phyloP scores from a whole-genome alignment of 2,888 invertebrate genomes.

The Herminia tarsipennalis region DNA sequence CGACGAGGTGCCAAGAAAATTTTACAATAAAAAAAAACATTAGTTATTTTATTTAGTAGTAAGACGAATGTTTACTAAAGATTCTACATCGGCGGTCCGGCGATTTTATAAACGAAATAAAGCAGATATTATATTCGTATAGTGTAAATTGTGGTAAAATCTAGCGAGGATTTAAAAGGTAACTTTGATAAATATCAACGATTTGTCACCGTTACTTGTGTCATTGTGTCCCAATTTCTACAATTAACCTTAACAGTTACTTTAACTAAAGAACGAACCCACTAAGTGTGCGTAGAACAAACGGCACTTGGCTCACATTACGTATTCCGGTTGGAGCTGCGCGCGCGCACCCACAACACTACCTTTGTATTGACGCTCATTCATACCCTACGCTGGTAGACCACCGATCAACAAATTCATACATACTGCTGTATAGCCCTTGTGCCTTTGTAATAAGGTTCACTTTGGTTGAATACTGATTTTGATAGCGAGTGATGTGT shows the following conservation, averaged over 20 bases:
- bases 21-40: too few relatives aligned
- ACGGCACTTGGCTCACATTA: constrained; percentile 45
- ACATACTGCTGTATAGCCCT: neutral
- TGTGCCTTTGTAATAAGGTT: constrained; percentile 17
- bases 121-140: too few relatives aligned
- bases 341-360: constrained; percentile 18
- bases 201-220: too few relatives aligned
- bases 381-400: constrained; percentile 27
- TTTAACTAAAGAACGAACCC: constrained; percentile 1
- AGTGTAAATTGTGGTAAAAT: too few relatives aligned
- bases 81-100: too few relatives aligned
- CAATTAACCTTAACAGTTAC: constrained; percentile 2
- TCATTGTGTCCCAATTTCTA: too few relatives aligned
- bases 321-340: constrained; percentile 41
- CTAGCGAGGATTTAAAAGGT: too few relatives aligned
- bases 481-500: neutral
- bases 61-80: too few relatives aligned
- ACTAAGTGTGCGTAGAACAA: constrained; percentile 25
- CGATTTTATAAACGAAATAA: too few relatives aligned
- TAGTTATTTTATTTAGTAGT: too few relatives aligned
- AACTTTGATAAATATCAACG: too few relatives aligned
- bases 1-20: too few relatives aligned
- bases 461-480: constrained; percentile 2
- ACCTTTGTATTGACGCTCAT: constrained; percentile 38
- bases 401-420: constrained; percentile 4